These are phyloP conservation scores for Rhagoletis zephyria DNA, from an alignment of 1,140 invertebrate species.

Conservation along the genomic window DNA sequence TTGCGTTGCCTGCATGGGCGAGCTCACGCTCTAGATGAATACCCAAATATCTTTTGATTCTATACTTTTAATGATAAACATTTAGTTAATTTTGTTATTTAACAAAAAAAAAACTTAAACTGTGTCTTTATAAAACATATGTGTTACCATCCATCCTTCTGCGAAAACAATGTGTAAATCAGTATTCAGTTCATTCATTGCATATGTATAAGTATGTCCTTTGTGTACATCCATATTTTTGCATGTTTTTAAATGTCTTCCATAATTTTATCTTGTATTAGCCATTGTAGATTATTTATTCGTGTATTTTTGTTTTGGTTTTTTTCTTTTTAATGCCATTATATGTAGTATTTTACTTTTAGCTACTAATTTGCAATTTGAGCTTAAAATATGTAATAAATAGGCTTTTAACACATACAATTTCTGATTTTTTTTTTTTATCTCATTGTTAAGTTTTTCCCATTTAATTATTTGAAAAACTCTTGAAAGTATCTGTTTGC, in stretches of 20 bases:
- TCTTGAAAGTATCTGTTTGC: constrained; percentile 50
- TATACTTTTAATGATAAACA: too few relatives aligned
- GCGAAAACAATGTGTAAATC: not conserved
- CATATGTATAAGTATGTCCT: not conserved
- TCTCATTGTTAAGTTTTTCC: not conserved
- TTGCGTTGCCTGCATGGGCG: too few relatives aligned
- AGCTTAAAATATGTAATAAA: constrained; percentile 48
- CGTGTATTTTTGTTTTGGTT: not conserved
- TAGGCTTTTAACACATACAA: constrained; percentile 50
- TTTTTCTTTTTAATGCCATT: constrained; percentile 14
- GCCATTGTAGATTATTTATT: not conserved
- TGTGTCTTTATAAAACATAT: too few relatives aligned
- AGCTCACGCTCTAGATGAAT: too few relatives aligned
- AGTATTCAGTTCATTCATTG: not conserved
- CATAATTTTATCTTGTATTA: not conserved
- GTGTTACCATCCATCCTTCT: too few relatives aligned
- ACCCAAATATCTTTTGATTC: too few relatives aligned
- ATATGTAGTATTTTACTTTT: not conserved
- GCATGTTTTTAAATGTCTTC: not conserved
- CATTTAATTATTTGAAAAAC: not conserved
- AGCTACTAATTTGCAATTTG: constrained; percentile 41
- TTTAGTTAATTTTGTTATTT: too few relatives aligned
- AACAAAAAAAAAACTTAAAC: too few relatives aligned
- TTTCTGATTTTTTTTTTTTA: constrained; percentile 23
- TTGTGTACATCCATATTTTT: not conserved